Evolutionary conservation across 2,888 invertebrate genomes (phyloP), one percentile per base, ranked within the genome.

Genomic region (Rhingia campestris): DNA sequence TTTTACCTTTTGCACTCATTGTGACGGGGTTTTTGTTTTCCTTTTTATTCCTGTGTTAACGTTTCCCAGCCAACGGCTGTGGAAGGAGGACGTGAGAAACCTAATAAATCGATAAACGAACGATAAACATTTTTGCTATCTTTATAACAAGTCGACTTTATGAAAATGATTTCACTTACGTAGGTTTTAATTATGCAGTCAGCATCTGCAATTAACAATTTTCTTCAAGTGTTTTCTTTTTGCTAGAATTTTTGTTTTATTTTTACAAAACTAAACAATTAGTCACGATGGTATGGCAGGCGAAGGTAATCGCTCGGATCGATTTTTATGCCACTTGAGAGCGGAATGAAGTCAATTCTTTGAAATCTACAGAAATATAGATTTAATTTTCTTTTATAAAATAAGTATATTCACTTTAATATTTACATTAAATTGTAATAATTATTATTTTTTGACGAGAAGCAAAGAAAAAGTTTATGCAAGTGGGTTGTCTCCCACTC

Each of bases 1-100:
- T 88, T 56, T 76, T 86, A 54, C 87, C 89, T 85, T 88, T 89
- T 22, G 89, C 91, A 88, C 90, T 90, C 90, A 90, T 90, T 10
- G 35, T 33, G 6, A 30, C 45, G n/a, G 35, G 3, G 3, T 3
- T 45, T 64, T 41, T 76, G 53, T 67, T 49, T 49, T 49, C 0
- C 22, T 49, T 32, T 45, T 12, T 45, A 45, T 45, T 12, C 10
- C 30, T 49, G 10, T 4, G 30, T 9, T 75, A 14, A 61, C 37
- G 80, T 75, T 85, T 61, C 79, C 80, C 43, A 41, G 84, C 33
- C 76, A 47, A 74, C 75, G 66, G 45, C 35, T 32, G 45, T 41
- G 56, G 69, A 10, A 66, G 30, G 73, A 54, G 79, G 14, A 64
- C 49, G 69, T 70, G 53, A 64, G 33, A 66, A 66, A 39, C 7